These are phyloP conservation scores for Pachycephus smyrnensis DNA, from an alignment of 2,888 invertebrate species.

Conservation along the genomic window DNA sequence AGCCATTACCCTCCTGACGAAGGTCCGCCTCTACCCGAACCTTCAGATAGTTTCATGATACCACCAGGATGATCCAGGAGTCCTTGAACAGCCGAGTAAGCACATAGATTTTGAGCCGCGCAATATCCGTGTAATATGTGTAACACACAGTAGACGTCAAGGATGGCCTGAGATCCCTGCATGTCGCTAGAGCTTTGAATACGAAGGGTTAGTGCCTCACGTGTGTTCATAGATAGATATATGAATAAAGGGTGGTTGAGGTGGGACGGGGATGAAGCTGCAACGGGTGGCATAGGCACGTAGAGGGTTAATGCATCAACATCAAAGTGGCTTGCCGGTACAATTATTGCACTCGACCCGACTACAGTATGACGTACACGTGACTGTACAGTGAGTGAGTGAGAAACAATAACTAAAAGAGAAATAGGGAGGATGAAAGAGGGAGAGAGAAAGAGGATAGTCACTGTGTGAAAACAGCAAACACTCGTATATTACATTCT, in stretches of 20 bases:
- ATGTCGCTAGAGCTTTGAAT: not conserved
- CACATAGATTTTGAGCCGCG: not conserved
- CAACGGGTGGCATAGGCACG: slow-evolving; percentile 33
- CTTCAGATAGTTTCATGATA: not conserved
- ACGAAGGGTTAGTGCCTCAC: slow-evolving; percentile 7
- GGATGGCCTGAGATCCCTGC: not conserved
- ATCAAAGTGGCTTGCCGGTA: slow-evolving; percentile 59
- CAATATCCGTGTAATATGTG: not conserved
- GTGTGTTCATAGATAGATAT: not conserved
- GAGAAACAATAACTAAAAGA: not conserved
- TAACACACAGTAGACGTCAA: not conserved
- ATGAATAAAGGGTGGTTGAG: slow-evolving; percentile 17
- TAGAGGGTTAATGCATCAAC: slow-evolving; percentile 61
- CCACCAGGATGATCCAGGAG: not conserved
- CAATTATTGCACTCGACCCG: slow-evolving; percentile 60
- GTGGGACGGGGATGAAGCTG: slow-evolving; percentile 18
- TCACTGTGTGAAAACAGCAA: not conserved
- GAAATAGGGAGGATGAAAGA: not conserved
- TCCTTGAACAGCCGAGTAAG: not conserved
- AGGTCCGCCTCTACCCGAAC: not conserved
- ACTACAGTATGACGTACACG: slow-evolving; percentile 21
- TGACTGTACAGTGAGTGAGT: not conserved
- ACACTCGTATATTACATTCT: slow-evolving; percentile 54
- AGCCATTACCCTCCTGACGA: not conserved
- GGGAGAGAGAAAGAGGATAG: too few species aligned